A percentile compares a stretch with the other conserved stretches of the same genome.
Conservation (phyloP, 2,797 vertebrate species). For the Hypotaenidia philippensis region DNA sequence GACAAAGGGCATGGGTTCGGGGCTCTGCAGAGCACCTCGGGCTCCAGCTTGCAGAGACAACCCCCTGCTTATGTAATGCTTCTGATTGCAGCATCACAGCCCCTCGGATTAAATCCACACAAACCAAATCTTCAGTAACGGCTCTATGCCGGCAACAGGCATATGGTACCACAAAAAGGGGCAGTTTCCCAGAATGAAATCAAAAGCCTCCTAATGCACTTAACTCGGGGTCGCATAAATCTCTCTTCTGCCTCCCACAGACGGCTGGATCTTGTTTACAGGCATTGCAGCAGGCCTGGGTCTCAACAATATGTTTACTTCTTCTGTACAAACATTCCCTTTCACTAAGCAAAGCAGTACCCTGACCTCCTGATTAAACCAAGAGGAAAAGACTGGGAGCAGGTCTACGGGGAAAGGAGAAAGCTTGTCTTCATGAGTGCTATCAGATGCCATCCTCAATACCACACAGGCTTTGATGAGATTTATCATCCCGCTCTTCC, state of each 20-base stretch:
- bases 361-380: slow-evolving; percentile 1
- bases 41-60: neutral
- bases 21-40: neutral
- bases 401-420: neutral
- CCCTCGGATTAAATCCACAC: slow-evolving; percentile 23
- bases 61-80: neutral
- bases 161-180: slow-evolving; percentile 30
- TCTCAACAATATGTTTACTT: slow-evolving; percentile 61
- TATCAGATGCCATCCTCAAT: neutral
- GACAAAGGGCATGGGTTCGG: slow-evolving; percentile 1
- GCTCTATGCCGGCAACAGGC: neutral
- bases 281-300: slow-evolving; percentile 51
- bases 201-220: slow-evolving; percentile 65
- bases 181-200: slow-evolving; percentile 57
- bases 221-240: slow-evolving; percentile 57
- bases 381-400: neutral
- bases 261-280: slow-evolving; percentile 54
- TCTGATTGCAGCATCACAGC: neutral
- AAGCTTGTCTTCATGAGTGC: neutral
- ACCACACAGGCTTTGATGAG: neutral
- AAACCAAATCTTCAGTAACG: neutral
- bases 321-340: slow-evolving; percentile 23
- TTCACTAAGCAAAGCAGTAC: slow-evolving; percentile 1
- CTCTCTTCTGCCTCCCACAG: slow-evolving; percentile 54
- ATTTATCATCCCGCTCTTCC: neutral